Evolutionary conservation across 1,140 invertebrate species (phyloP), one percentile per base, ranked within the genome.

Genomic region (Calosoma granatense): DNA sequence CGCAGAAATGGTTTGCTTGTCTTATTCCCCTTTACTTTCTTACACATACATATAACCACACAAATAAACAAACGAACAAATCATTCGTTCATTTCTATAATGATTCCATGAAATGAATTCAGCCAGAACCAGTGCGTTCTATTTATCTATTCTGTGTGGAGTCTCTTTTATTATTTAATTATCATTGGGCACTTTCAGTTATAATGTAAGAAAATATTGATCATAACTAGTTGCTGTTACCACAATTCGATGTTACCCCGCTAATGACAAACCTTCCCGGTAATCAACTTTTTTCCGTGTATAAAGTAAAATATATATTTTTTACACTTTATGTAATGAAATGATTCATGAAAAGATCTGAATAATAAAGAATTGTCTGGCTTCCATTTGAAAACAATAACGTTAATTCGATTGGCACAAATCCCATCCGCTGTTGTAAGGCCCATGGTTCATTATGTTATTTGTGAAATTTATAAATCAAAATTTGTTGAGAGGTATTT

Each of bases 271-370:
- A 36, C 26, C n/a, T 9, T n/a, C n/a, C n/a, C n/a, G n/a, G n/a
- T 36, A 9, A 36, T 36, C n/a, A 36, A 36, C 26, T 36, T 36
- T 36, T 36, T 36, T n/a, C 26, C 26, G 26, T 36, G 26, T 47
- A 17, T 47, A 47, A 47, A 47, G 41, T 47, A 17, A 47, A 17
- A 47, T 47, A 47, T 47, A 47, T 47, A 47, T 47, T 47, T 47
- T 47, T 47, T 47, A 47, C 41, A 47, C 41, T 47, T 47, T 47
- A 47, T 17, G 17, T 12, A n/a, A n/a, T n/a, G n/a, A n/a, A n/a
- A n/a, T n/a, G n/a, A 47, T 11, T 47, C 3, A 11, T 11, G 41
- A 47, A 47, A n/a, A 12, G 15, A 47, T 47, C 17, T 47, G 41
- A 17, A 47, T 47, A 47, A 30, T 6, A 30, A 47, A 4, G 41